Evolutionary conservation across 1,140 invertebrate genomes (phyloP), one percentile per base, ranked within the genome.

Genomic region (Euborellia annulipes): DNA sequence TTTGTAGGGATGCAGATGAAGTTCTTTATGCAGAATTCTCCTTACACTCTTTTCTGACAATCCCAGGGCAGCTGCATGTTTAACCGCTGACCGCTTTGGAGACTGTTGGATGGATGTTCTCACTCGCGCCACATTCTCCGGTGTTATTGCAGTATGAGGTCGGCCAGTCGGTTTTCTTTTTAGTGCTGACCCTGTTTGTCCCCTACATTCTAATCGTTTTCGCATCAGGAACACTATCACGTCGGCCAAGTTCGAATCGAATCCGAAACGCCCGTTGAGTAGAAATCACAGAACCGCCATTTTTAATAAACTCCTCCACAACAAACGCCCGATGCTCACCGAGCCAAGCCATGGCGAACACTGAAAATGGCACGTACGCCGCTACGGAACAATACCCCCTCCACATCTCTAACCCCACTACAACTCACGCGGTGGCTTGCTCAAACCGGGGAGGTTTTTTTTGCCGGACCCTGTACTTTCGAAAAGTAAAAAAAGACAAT

Each of bases 251-350:
- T 36, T n/a, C 36, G 13, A 38, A 38, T 18, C 36, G 36, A 38
- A 38, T 38, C 36, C 43, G 36, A 39, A 50, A 45, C 42, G 44
- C 22, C 13, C 44, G 20, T 27, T 34, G 45, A 19, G 45, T 46
- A 21, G 48, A 27, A 39, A 52, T 50, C 44, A 47, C 18, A 18
- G 45, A 50, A 40, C 41, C 45, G 19, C 41, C 41, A 47, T 52
- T 52, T 27, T 45, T 22, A 41, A 47, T 43, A 43, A 47, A 52
- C 45, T 46, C 44, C 40, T 52, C 44, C 36, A 52, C 47, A 40
- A 52, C 40, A 41, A 52, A 52, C 30, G 48, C 50, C 41, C 42
- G 41, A 52, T 52, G 43, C 38, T 47, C 44, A 36, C 45, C 37
- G 14, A 32, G 48, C 48, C 48, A 52, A 41, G 48, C 27, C 49